Evolutionary conservation across 2,797 vertebrate genomes (phyloP).

Genomic region (Phoxinus dragarum): DNA sequence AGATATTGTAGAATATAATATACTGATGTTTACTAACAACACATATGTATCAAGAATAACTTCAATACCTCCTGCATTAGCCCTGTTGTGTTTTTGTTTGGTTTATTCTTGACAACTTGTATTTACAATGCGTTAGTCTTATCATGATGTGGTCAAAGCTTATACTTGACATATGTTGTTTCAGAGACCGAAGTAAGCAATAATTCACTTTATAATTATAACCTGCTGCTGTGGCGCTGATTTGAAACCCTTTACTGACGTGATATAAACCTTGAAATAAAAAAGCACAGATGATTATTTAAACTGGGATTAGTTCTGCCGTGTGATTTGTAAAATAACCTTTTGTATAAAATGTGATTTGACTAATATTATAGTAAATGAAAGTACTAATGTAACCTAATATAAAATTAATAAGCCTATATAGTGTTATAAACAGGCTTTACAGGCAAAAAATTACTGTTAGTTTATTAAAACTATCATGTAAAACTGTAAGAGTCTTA

Average conservation of each 20-base stretch:
- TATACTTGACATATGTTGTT: constrained; percentile 19
- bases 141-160: neutral
- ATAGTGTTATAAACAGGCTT: neutral
- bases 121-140: neutral
- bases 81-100: constrained; percentile 1
- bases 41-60: neutral
- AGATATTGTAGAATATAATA: neutral
- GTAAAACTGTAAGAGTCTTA: neutral
- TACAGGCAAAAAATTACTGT: neutral
- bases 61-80: neutral
- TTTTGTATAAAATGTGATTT: neutral
- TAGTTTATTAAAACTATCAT: neutral
- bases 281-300: neutral
- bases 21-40: neutral
- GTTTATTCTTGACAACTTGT: neutral
- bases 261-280: constrained; percentile 3
- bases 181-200: constrained; percentile 1
- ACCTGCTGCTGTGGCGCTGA: constrained; percentile 11
- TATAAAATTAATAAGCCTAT: neutral
- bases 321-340: neutral
- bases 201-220: neutral
- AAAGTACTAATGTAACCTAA: neutral
- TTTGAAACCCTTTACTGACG: constrained; percentile 13
- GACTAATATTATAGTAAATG: neutral
- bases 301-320: neutral